Percentiles rank a stretch among this genome's conserved stretches.
Evolutionary conservation across 2,888 invertebrate genomes (phyloP).

Genomic region (Pseudococcus longispinus): DNA sequence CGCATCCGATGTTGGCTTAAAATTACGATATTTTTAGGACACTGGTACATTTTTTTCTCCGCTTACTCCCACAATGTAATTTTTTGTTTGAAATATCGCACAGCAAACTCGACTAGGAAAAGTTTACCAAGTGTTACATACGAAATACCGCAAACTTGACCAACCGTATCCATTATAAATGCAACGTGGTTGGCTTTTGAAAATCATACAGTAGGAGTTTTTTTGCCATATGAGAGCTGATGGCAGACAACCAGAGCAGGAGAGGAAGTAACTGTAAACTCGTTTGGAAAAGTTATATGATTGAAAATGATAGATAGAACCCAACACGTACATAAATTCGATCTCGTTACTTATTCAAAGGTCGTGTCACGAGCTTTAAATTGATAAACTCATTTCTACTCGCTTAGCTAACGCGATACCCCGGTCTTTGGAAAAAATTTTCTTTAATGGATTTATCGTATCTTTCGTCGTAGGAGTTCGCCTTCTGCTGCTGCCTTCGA

Average conservation of each 20-base stretch:
- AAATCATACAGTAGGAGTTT: not conserved
- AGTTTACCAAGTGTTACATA: conserved; percentile 20
- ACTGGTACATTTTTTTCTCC: not conserved
- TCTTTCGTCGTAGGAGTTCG: conserved; percentile 9
- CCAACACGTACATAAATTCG: conserved; percentile 11
- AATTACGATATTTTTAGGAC: conserved; percentile 8
- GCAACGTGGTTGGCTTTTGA: not conserved
- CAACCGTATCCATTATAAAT: conserved; percentile 41
- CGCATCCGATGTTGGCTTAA: conserved; percentile 5
- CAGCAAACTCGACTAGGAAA: not conserved
- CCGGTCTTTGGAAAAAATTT: not conserved
- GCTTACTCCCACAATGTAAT: not conserved
- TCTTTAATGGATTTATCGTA: conserved; percentile 24
- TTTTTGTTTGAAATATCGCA: not conserved
- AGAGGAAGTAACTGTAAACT: not conserved
- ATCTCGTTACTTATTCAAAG: conserved; percentile 35
- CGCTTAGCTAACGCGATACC: not conserved
- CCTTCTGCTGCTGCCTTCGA: not conserved
- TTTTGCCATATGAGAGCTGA: not conserved
- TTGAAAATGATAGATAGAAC: conserved; percentile 39
- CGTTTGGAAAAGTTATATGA: conserved; percentile 9
- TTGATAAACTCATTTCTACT: conserved; percentile 29
- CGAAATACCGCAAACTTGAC: conserved; percentile 5
- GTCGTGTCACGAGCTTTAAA: conserved; percentile 30
- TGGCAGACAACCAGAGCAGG: not conserved